These are phyloP conservation scores for Asbolus verrucosus DNA, from an alignment of 1,140 invertebrate genomes.

Conservation along the genomic window DNA sequence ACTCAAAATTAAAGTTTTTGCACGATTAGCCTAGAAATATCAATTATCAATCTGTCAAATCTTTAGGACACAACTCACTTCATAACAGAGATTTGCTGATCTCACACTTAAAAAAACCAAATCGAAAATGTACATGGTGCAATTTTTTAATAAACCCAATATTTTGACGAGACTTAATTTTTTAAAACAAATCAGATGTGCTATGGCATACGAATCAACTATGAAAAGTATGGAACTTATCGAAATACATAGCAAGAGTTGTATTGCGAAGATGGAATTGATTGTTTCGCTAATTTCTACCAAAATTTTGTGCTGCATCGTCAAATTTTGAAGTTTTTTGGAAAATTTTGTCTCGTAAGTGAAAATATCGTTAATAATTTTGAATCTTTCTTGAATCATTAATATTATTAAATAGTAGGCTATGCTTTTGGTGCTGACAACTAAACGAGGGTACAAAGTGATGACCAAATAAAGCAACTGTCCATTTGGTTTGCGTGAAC, in stretches of 20 bases:
- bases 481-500: not conserved
- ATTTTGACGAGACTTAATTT: not conserved
- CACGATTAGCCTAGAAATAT: not conserved
- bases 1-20: not conserved
- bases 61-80: not conserved
- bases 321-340: constrained; percentile 1
- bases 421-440: not conserved
- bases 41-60: not conserved
- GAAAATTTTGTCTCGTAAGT: constrained; percentile 21
- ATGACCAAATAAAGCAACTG: not conserved
- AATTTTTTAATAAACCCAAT: not conserved
- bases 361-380: constrained; percentile 20
- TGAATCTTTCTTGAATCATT: not conserved
- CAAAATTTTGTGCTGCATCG: constrained; percentile 7
- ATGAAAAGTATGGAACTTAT: constrained; percentile 25
- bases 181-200: too few species aligned
- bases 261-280: constrained; percentile 15
- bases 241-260: constrained; percentile 14
- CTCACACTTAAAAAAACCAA: not conserved
- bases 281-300: constrained; percentile 18
- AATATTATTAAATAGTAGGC: not conserved
- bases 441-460: constrained; percentile 3
- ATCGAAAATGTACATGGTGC: not conserved
- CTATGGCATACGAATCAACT: constrained; percentile 7
- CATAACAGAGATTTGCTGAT: not conserved